Conservation (phyloP, 2,113 vertebrate species). For the Rhinopomastus cyanomelas region DNA sequence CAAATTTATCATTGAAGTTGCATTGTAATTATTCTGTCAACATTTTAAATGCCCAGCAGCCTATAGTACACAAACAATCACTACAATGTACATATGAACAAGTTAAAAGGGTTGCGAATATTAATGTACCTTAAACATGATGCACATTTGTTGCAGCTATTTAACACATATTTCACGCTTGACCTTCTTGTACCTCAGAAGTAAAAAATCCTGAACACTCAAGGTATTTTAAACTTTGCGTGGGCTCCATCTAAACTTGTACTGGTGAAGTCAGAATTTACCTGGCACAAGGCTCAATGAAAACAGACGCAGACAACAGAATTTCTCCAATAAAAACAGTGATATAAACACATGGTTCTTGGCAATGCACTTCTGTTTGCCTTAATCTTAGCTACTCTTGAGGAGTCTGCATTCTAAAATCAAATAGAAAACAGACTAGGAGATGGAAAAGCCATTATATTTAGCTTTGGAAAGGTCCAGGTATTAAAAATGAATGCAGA, state of each 20-base stretch:
- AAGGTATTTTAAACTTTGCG: neutral
- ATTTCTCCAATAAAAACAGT: slow-evolving; percentile 16
- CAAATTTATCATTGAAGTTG: neutral
- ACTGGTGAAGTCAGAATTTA: neutral
- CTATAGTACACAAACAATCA: slow-evolving; percentile 37
- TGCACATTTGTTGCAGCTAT: neutral
- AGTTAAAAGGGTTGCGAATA: neutral
- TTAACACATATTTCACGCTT: neutral
- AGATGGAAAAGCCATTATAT: neutral
- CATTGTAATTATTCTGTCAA: neutral
- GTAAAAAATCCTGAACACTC: neutral
- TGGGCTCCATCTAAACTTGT: neutral
- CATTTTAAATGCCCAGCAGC: slow-evolving; percentile 39
- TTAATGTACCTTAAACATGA: neutral
- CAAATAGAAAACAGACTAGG: neutral
- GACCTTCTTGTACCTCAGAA: neutral
- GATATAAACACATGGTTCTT: neutral
- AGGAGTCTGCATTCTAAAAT: neutral
- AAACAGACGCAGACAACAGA: neutral
- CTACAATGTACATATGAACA: slow-evolving; percentile 9
- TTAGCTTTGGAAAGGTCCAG: slow-evolving; percentile 12
- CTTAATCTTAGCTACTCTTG: neutral
- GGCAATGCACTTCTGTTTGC: neutral
- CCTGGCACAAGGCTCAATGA: neutral
- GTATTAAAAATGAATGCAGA: neutral